Conservation (phyloP, 2,113 vertebrate genomes). For the Leucopsar rothschildi region DNA sequence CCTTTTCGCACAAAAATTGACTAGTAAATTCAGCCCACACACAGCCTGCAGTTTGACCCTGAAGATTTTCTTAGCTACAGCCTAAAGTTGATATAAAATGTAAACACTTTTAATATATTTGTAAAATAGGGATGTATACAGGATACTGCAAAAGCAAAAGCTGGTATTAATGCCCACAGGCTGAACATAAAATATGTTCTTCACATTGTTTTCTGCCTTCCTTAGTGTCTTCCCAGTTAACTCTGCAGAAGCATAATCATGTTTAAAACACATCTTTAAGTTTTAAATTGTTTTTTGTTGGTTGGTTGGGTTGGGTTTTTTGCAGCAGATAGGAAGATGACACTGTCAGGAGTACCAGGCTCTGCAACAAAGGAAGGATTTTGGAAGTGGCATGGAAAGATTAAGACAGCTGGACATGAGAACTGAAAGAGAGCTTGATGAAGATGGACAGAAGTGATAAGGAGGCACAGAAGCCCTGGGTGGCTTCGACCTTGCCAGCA, state of each 20-base stretch:
- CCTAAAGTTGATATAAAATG: background rate
- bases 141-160: background rate
- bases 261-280: background rate
- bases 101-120: background rate
- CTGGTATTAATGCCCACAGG: background rate
- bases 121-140: background rate
- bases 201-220: background rate
- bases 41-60: background rate
- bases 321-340: conserved; percentile 67
- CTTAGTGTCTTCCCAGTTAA: background rate
- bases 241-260: background rate
- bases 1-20: background rate
- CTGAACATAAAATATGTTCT: background rate
- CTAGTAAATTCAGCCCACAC: background rate
- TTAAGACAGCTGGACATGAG: background rate
- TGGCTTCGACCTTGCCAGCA: background rate
- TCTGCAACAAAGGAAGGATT: conserved; percentile 8
- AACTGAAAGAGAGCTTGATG: background rate
- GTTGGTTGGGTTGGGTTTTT: background rate
- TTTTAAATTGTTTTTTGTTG: background rate
- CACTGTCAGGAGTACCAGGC: conserved; percentile 52
- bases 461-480: background rate
- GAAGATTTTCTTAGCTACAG: background rate
- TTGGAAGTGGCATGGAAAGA: conserved; percentile 60
- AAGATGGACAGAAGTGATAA: conserved; percentile 59